Evolutionary conservation across 2,113 vertebrate species (phyloP), one percentile per base, ranked within the genome.

Genomic region (Acanthisitta chloris): DNA sequence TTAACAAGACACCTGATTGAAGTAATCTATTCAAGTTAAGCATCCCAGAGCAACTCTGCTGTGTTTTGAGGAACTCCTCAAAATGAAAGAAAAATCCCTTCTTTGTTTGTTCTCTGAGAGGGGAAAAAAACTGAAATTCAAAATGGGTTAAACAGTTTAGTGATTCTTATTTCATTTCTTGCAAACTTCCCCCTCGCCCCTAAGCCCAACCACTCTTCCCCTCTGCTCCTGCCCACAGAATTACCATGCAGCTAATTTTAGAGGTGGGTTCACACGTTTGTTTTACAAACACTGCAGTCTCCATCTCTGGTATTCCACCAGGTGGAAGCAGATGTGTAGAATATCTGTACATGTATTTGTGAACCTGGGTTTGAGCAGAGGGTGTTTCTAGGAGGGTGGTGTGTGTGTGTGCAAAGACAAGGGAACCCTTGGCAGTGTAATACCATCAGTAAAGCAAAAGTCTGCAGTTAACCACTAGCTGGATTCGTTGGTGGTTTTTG

Each of bases 261-360:
- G 65, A 71, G 42, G 48, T 89, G 64, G 12, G 31, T 73, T 91
- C 86, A 28, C 52, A 34, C 0, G 0, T 66, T 81, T 67, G 33
- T 48, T 90, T 81, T 67, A 20, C 80, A 91, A 81, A 78, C 2
- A 3, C n/a, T 69, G 45, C 66, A 28, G 64, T 84, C 70, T 91
- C 29, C 43, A 9, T 88, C 93, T 81, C 92, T 91, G 64, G 57
- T 86, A 93, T 95, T 95, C 95, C 90, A 95, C 85, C 86, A 96
- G 92, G 88, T 96, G 91, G 94, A 97, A 97, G 94, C 95, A 97
- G 86, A 94, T 92, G 64, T 95, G 94, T 92, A 54, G 86, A 73
- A 48, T 82, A 85, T 85, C 65, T 73, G 38, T 80, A 46, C 6
- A 2, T 42, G 58, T 49, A 11, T 84, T 86, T 86, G 88, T 81